Evolutionary conservation across 2,113 vertebrate species (phyloP).

Genomic region (Engystomops pustulosus): DNA sequence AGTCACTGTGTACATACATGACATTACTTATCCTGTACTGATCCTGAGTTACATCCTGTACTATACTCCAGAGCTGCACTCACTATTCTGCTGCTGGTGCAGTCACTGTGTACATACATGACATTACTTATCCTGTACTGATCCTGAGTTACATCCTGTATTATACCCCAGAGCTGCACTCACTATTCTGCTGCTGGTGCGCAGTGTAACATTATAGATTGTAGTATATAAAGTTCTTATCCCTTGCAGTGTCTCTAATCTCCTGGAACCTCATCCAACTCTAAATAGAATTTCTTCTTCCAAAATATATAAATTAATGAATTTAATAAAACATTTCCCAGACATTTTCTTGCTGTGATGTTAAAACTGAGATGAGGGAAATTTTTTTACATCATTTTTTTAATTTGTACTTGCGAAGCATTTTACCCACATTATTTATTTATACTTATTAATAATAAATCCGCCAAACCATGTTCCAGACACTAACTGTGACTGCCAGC

Average conservation of each 20-base stretch:
- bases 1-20: too few species aligned
- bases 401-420: slow-evolving; percentile 23
- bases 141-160: too few species aligned
- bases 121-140: too few species aligned
- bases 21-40: too few species aligned
- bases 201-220: too few species aligned
- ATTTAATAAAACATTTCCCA: slow-evolving; percentile 35
- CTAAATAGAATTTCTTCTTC: not conserved
- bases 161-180: too few species aligned
- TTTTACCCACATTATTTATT: slow-evolving; percentile 28
- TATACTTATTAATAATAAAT: slow-evolving; percentile 15
- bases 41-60: too few species aligned
- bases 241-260: not conserved
- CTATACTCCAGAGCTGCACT: too few species aligned
- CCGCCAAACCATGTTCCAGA: not conserved
- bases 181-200: too few species aligned
- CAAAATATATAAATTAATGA: not conserved
- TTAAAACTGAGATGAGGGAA: not conserved
- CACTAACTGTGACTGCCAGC: slow-evolving; percentile 5
- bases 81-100: too few species aligned
- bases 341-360: not conserved
- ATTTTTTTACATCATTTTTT: not conserved
- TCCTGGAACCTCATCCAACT: not conserved
- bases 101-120: too few species aligned
- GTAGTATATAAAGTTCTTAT: not conserved